phyloP scores from a whole-genome alignment of 2,797 vertebrate species.

The Sebastes hubbsi region DNA sequence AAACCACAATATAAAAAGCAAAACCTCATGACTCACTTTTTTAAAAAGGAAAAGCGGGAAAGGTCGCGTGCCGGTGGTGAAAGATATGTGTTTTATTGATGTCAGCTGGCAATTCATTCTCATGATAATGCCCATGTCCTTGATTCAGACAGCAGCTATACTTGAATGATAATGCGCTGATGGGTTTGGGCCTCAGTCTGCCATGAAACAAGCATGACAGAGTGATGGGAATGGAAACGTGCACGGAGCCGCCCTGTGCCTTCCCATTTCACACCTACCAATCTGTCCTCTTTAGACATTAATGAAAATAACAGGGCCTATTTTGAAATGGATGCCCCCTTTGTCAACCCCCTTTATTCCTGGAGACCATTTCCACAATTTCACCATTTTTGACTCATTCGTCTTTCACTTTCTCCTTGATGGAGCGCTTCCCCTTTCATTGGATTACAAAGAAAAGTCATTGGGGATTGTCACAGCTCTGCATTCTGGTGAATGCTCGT shows the following conservation, averaged over 20 bases:
- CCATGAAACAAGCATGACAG: constrained; percentile 71
- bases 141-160: constrained; percentile 71
- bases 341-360: constrained; percentile 48
- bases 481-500: constrained; percentile 6
- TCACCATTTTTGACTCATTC: constrained; percentile 43
- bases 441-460: constrained; percentile 62
- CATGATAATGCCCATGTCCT: constrained; percentile 68
- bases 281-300: constrained; percentile 58
- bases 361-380: constrained; percentile 37
- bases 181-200: constrained; percentile 64
- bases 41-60: constrained; percentile 12
- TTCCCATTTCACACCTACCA: constrained; percentile 43
- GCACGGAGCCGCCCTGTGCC: constrained; percentile 33
- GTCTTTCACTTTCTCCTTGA: constrained; percentile 59
- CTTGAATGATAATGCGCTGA: constrained; percentile 76
- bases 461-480: constrained; percentile 39
- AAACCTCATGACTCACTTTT: neutral
- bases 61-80: constrained; percentile 18
- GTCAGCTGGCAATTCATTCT: constrained; percentile 69
- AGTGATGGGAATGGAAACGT: constrained; percentile 54
- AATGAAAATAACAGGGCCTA: constrained; percentile 61
- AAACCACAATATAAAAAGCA: neutral
- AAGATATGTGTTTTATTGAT: constrained; percentile 64
- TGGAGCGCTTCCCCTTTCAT: constrained; percentile 44
- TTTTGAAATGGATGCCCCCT: constrained; percentile 57